These are phyloP conservation scores for Oreonectes daqikongensis DNA, from an alignment of 2,797 vertebrate genomes.

Conservation along the genomic window DNA sequence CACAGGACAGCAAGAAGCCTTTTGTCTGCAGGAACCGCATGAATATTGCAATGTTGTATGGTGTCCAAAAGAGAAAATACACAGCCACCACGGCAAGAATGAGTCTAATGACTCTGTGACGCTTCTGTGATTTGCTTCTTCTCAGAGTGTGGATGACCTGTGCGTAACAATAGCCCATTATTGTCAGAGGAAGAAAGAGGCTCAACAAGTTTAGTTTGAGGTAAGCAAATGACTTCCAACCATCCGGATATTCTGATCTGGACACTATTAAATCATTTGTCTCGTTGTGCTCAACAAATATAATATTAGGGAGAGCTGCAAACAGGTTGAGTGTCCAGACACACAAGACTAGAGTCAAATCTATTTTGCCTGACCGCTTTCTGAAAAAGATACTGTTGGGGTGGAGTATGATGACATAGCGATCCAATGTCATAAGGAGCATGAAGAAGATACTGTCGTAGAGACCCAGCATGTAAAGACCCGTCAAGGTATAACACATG, in stretches of 20 bases:
- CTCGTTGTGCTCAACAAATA: constrained; percentile 66
- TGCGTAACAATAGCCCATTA: constrained; percentile 74
- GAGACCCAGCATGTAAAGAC: constrained; percentile 75
- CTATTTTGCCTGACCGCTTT: constrained; percentile 67
- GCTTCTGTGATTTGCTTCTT: constrained; percentile 67
- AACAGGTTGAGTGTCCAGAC: constrained; percentile 77
- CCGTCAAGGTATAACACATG: constrained; percentile 78
- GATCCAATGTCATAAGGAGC: constrained; percentile 84
- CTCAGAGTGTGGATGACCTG: constrained; percentile 70
- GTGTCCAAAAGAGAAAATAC: constrained; percentile 77
- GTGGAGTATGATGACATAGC: constrained; percentile 82
- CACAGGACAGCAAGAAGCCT: not conserved
- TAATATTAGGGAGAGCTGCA: constrained; percentile 69
- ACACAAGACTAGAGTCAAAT: constrained; percentile 52
- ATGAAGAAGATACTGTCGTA: constrained; percentile 86
- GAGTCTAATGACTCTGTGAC: constrained; percentile 68
- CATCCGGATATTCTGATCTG: not conserved
- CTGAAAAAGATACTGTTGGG: constrained; percentile 59
- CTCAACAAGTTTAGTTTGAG: constrained; percentile 66
- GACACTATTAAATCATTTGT: constrained; percentile 56
- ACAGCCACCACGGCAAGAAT: constrained; percentile 63
- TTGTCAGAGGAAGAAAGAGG: constrained; percentile 67
- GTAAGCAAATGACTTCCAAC: constrained; percentile 69
- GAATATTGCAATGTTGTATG: constrained; percentile 70
- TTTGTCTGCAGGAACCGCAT: constrained; percentile 52